A percentile compares a stretch with the other conserved stretches of the same genome.
Conservation (phyloP, 2,797 vertebrate genomes). For the Pelochelys cantorii region DNA sequence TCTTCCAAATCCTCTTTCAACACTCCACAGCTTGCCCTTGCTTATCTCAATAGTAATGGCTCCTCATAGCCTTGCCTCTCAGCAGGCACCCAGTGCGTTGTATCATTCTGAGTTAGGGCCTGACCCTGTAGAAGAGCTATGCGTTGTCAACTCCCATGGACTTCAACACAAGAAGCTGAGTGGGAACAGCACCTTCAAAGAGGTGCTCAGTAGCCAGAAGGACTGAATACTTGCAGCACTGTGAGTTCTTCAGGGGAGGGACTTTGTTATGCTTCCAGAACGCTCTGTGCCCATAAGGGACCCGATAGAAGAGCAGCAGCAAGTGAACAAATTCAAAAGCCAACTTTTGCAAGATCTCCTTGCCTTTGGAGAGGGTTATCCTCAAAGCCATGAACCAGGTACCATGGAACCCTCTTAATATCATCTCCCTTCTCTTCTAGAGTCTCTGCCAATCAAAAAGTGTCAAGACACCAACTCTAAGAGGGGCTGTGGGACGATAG, state of each 20-base stretch:
- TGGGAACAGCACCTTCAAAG: not conserved
- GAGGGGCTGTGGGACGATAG: not conserved
- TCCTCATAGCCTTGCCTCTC: not conserved
- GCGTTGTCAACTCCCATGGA: not conserved
- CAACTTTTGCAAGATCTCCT: rapidly evolving
- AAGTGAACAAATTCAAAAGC: not conserved
- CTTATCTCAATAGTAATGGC: not conserved
- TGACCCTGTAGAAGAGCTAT: not conserved
- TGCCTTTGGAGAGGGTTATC: not conserved
- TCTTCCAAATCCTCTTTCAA: not conserved
- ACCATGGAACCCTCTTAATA: not conserved
- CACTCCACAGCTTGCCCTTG: not conserved
- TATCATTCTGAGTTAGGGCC: not conserved
- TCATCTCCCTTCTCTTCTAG: not conserved
- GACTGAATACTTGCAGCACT: not conserved
- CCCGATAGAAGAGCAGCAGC: not conserved
- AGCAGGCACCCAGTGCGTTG: not conserved
- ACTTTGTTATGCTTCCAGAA: not conserved
- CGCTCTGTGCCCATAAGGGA: not conserved
- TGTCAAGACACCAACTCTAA: not conserved
- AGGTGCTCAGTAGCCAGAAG: not conserved
- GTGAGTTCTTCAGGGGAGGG: not conserved
- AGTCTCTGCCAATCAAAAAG: not conserved
- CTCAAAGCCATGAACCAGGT: not conserved
- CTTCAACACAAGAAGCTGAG: not conserved